Percentiles rank a stretch among this genome's conserved stretches.
phyloP scores from a whole-genome alignment of 1,140 invertebrate species.

The Liolophura sinensis region DNA sequence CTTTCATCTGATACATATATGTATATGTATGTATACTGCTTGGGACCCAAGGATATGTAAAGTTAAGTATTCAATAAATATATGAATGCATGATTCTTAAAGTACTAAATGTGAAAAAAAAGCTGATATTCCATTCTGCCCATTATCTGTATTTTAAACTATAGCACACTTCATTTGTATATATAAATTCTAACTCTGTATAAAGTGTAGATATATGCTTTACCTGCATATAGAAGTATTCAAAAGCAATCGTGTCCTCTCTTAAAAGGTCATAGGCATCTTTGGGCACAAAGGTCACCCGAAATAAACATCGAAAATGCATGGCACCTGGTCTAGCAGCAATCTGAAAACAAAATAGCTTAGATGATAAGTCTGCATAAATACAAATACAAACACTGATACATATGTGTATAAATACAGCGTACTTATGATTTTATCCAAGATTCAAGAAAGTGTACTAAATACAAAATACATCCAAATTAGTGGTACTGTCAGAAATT shows the following conservation, averaged over 20 bases:
- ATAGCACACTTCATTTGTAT: neutral
- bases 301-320: constrained; percentile 84
- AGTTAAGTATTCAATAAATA: too few species aligned
- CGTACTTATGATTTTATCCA: too few species aligned
- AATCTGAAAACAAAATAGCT: constrained; percentile 70
- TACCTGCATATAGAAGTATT: constrained; percentile 84
- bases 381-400: too few species aligned
- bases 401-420: too few species aligned
- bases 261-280: constrained; percentile 81
- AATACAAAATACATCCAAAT: too few species aligned
- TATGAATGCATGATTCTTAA: too few species aligned
- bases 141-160: neutral
- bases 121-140: neutral
- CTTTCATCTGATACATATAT: too few species aligned
- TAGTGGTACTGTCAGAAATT: too few species aligned
- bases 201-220: constrained; percentile 6
- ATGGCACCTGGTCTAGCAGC: constrained; percentile 84
- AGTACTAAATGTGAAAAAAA: neutral
- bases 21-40: too few species aligned
- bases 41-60: too few species aligned
- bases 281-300: constrained; percentile 83
- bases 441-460: too few species aligned
- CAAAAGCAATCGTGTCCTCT: constrained; percentile 80
- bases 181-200: neutral
- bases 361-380: too few species aligned